Base-by-base conservation (phyloP, 2,888 invertebrate species). In the Lasioglossum villosulum region DNA sequence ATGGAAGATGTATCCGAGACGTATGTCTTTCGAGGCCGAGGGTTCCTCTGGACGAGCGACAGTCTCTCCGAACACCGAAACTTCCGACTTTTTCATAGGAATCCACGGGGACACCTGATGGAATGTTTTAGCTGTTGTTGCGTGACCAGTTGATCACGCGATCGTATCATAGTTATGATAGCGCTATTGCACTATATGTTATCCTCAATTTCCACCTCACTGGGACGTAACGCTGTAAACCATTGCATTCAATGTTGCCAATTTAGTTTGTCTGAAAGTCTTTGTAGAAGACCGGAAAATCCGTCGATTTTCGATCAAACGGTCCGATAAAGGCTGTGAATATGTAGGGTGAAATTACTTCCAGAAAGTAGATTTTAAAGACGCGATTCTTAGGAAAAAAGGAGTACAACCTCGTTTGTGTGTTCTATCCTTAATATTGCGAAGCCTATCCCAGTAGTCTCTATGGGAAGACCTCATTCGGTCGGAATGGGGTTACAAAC, bases 401-500 rank as follows among this genome's bases (percentile, higher is more conserved):
- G 66, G 48, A 27, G 42, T 56, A 56, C 66, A 59, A 76, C 72
- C 82, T 76, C 23, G 30, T 56, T 76, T 27, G 45, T n/a, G 42
- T 37, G 71, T 48, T 75, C 23, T 16, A 66, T 27, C 39, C 56
- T 75, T 73, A 82, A 83, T 73, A 82, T 82, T 45, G 76, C 52
- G 48, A 56, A 37, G 70, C 63, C 73, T 73, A 80, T 75, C 59
- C 12, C 52, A 19, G 45, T 34, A 30, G 42, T 74, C 76, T 59
- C 66, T 48, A 30, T 56, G 66, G 82, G 39, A 72, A 59, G 83
- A 83, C 30, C 76, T 76, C 66, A 30, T 84, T 87, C 71, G 48
- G 80, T 81, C 16, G 75, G 75, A 79, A 75, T 75, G 77, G 77
- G 71, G 79, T 76, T 81, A 78, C 75, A 82, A 27, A 52, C 8